A percentile compares a stretch with the other conserved stretches of the same genome.
These are phyloP conservation scores for cattle (Bos taurus) DNA, from an alignment of 2,113 vertebrate genomes.

Conservation along the genomic window ARS-UCD2.0 NC_037345.1:20037501-20038000, in stretches of 20 bases:
- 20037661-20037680: not conserved
- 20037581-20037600: not conserved
- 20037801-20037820: not conserved
- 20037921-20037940: not conserved
- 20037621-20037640: not conserved
- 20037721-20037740: not conserved
- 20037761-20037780: not conserved
- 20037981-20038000: not conserved
- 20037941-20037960: not conserved
- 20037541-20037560: not conserved
- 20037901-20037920: not conserved
- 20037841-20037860: not conserved
- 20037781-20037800: not conserved
- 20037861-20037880: rapidly evolving
- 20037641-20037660: not conserved
- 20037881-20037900: not conserved
- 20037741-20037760: not conserved
- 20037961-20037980: not conserved
- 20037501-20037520: not conserved
- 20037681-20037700: not conserved
- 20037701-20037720: not conserved
- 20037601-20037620: not conserved
- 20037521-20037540: not conserved
- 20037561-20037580: not conserved
- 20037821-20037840: not conserved